Conservation (phyloP, 2,888 invertebrate species). For the Hedya salicella region DNA sequence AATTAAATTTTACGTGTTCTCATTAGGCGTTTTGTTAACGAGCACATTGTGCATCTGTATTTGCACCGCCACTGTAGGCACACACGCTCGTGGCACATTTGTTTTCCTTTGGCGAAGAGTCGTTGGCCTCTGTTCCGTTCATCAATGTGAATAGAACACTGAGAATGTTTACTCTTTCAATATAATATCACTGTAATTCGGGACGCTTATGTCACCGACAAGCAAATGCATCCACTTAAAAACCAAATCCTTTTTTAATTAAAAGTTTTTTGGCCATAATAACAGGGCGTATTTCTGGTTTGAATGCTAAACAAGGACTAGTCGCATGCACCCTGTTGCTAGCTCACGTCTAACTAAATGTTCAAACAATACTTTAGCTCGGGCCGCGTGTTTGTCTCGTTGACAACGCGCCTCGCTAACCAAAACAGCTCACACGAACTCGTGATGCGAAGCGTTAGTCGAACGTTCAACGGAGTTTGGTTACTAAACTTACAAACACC, state of each 20-base stretch:
- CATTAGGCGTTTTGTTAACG: conserved; percentile 44
- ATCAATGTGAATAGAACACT: conserved; percentile 55
- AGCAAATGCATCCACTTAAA: conserved; percentile 36
- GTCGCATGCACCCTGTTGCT: conserved; percentile 32
- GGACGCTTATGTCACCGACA: conserved; percentile 55
- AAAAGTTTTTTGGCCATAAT: conserved; percentile 8
- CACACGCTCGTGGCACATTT: conserved; percentile 54
- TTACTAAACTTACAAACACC: conserved; percentile 54
- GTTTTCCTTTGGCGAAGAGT: conserved; percentile 58
- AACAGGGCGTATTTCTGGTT: background rate
- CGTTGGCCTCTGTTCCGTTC: conserved; percentile 62
- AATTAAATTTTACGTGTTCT: conserved; percentile 7
- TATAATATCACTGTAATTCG: conserved; percentile 57
- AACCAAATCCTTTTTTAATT: conserved; percentile 9
- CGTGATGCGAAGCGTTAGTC: conserved; percentile 57
- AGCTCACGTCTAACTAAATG: conserved; percentile 54
- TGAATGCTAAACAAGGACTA: conserved; percentile 7
- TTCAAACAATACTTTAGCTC: conserved; percentile 60
- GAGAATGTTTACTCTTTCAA: conserved; percentile 63
- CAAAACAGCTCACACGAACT: conserved; percentile 60
- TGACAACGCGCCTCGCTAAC: conserved; percentile 72
- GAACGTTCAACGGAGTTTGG: conserved; percentile 58
- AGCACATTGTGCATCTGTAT: conserved; percentile 47
- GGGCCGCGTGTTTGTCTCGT: conserved; percentile 65
- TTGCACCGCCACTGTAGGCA: conserved; percentile 45